phyloP scores from a whole-genome alignment of 2,113 vertebrate genomes.

The Desmodus rotundus region DNA sequence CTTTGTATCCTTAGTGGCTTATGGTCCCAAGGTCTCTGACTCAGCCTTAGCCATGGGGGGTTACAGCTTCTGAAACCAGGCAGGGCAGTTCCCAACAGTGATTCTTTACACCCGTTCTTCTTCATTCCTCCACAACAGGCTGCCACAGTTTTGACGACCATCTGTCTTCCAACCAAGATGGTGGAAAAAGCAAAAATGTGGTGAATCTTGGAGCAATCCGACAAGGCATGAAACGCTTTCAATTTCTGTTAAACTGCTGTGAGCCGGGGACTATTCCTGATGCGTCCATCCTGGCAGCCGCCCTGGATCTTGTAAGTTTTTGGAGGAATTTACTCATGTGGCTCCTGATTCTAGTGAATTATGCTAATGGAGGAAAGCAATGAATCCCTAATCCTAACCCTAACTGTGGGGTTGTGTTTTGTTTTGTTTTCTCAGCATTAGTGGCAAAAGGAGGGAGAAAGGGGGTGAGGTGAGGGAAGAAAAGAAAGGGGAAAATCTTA shows the following conservation, averaged over 20 bases:
- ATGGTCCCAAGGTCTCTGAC: too few species aligned
- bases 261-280: constrained; percentile 98
- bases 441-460: neutral
- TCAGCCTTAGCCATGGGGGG: too few species aligned
- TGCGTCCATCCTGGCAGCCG: constrained; percentile 96
- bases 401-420: neutral
- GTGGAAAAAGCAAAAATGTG: constrained; percentile 95
- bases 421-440: neutral
- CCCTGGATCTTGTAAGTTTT: constrained; percentile 92
- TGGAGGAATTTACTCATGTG: neutral
- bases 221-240: constrained; percentile 99
- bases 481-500: neutral
- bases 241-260: constrained; percentile 98
- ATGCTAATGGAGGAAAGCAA: neutral
- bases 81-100: too few species aligned
- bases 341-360: neutral
- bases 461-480: neutral
- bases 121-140: constrained; percentile 80
- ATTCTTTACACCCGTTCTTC: constrained; percentile 51
- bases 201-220: constrained; percentile 97
- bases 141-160: constrained; percentile 96
- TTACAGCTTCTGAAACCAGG: too few species aligned
- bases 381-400: neutral
- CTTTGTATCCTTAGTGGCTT: too few species aligned
- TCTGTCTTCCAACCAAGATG: constrained; percentile 91